Conservation (phyloP, 2,888 invertebrate species). For the Hipparchia semele region DNA sequence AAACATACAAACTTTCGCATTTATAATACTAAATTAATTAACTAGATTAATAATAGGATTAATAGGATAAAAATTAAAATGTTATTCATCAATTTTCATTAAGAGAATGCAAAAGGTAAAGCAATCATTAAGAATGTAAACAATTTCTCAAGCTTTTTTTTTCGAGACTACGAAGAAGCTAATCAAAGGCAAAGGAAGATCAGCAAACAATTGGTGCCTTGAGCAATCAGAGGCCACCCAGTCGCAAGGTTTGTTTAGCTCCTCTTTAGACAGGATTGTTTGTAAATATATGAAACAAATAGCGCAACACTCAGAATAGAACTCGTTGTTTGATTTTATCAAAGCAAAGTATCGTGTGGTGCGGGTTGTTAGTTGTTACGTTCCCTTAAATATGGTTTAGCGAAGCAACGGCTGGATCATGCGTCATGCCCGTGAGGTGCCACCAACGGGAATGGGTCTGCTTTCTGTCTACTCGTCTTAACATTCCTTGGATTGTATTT, state of each 20-base stretch:
- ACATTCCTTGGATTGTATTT: too few species aligned
- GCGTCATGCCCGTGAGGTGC: too few species aligned
- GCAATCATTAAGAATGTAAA: neutral
- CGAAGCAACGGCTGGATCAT: too few species aligned
- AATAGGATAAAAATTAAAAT: neutral
- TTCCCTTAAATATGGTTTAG: too few species aligned
- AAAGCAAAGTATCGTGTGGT: too few species aligned
- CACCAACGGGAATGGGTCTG: too few species aligned
- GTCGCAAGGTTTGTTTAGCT: constrained; percentile 62
- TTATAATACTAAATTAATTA: too few species aligned
- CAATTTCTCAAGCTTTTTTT: neutral
- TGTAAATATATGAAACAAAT: constrained; percentile 72
- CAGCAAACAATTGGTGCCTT: constrained; percentile 64
- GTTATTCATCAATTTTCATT: neutral
- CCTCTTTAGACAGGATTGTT: constrained; percentile 67
- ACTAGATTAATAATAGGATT: too few species aligned
- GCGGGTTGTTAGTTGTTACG: too few species aligned
- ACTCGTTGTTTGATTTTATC: too few species aligned
- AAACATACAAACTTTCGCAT: too few species aligned
- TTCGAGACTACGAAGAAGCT: constrained; percentile 49
- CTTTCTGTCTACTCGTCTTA: too few species aligned
- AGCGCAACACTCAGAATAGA: constrained; percentile 42
- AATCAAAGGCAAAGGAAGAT: constrained; percentile 67
- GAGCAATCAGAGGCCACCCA: constrained; percentile 66
- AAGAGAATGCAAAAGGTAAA: neutral